Conservation (phyloP, 2,113 vertebrate genomes). For the Haemorhous mexicanus region DNA sequence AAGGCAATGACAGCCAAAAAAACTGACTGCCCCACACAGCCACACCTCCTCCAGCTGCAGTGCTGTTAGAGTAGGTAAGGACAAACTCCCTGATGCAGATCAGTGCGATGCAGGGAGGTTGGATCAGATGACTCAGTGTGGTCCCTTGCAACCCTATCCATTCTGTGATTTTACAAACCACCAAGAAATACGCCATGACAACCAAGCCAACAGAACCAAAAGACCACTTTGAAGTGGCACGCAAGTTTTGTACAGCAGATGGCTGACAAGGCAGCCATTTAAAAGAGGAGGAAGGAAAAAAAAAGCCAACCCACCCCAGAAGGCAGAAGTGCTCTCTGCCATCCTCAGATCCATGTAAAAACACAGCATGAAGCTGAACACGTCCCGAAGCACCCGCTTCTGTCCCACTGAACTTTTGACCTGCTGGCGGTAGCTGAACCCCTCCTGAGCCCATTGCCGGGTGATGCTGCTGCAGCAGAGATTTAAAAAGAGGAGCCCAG, state of each 20-base stretch:
- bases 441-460: slow-evolving; percentile 6
- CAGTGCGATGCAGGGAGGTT: not conserved
- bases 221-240: not conserved
- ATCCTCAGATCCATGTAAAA: not conserved
- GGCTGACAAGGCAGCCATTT: slow-evolving; percentile 36
- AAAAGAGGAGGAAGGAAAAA: not conserved
- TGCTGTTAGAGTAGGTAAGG: not conserved
- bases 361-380: not conserved
- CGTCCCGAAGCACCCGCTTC: not conserved
- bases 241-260: slow-evolving; percentile 50
- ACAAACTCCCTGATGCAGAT: not conserved
- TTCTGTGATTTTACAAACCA: not conserved
- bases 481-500: slow-evolving; percentile 58
- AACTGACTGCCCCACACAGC: fast-evolving
- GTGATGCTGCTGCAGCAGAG: not conserved
- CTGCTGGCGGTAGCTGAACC: slow-evolving; percentile 36
- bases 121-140: not conserved
- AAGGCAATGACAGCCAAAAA: not conserved
- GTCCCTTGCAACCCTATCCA: not conserved
- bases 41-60: not conserved
- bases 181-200: not conserved
- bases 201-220: not conserved
- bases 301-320: not conserved
- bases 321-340: not conserved
- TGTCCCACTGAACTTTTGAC: slow-evolving; percentile 74